These are phyloP conservation scores for Octopus sinensis DNA, from an alignment of 1,140 invertebrate species.

Conservation along the genomic window DNA sequence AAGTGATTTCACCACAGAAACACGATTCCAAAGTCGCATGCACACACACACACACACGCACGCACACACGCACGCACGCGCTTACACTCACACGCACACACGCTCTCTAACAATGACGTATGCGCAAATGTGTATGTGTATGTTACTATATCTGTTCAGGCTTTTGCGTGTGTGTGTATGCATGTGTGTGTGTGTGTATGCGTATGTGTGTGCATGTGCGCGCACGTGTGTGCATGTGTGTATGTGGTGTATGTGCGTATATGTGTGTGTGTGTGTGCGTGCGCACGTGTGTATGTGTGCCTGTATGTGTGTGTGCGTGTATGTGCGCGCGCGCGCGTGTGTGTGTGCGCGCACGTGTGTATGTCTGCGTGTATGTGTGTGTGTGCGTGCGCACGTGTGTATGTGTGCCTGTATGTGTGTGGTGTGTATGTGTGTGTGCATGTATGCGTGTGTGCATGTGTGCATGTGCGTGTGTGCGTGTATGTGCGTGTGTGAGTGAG, in stretches of 20 bases:
- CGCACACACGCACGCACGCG: no score
- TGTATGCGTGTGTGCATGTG: not conserved
- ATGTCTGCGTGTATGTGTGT: slow-evolving; percentile 5
- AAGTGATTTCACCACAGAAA: no score
- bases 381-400: not conserved
- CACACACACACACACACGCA: no score
- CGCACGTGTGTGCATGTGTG: not conserved
- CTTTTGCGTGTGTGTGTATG: slow-evolving; percentile 12
- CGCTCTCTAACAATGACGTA: no score
- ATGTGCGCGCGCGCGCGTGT: not conserved
- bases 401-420: not conserved
- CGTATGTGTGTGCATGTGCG: not conserved
- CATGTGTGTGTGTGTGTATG: slow-evolving; percentile 6
- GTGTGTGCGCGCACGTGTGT: not conserved
- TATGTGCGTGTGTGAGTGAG: not conserved
- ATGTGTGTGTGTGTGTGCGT: slow-evolving; percentile 2
- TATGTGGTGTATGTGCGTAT: no score
- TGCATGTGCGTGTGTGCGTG: not conserved
- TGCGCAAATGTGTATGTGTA: no score
- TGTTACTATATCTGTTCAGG: slow-evolving; percentile 4
- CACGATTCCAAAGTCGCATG: no score
- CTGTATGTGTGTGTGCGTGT: slow-evolving; percentile 15
- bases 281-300: slow-evolving; percentile 12
- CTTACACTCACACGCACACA: no score
- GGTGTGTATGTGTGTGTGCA: not conserved